Base-by-base conservation (phyloP, 2,797 vertebrate genomes). In the Argya squamiceps region DNA sequence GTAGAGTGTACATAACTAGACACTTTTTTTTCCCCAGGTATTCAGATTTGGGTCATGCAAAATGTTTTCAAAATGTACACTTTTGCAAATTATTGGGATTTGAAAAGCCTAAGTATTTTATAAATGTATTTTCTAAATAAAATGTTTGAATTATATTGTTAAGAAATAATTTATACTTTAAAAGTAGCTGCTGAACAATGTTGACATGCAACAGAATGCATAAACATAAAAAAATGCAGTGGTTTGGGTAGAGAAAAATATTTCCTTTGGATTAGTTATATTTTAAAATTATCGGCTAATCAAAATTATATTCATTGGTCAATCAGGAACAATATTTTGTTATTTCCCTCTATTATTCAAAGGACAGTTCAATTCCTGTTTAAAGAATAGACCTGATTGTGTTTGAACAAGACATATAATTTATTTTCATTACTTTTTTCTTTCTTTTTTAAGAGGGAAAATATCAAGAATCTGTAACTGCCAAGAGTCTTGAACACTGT, bases 371-470 rank as follows among this genome's bases (percentile, higher is more conserved):
- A 67, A 9, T 84, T 71, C 24, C 53, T 73, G 9, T 12, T 62
- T 78, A 71, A 78, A 88, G 36, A 41, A 53, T 50, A 87, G 39
- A 50, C 15, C 22, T 34, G 39, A 80, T 4, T 43, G 32, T 30
- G 46, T 46, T 74, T 74, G 41, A 84, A 59, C 20, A 67, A 59
- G 50, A 47, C 22, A 29, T 44, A 15, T 30, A n/a, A 92, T 92
- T 84, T 89, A 32, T 84, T 83, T 88, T 89, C 13, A 23, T 64
- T 30, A 37, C 14, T 30, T 89, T 56, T 83, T 70, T 36, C 14
- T 71, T 91, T 44, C 4, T 5, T 69, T 95, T 79, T 29, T 34
- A 79, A 84, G 27, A 84, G 27, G 18, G 5, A 71, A 89, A 53
- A 84, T 88, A 22, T 34, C 22, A 88, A 77, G 36, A 67, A 63